A percentile compares a stretch with the other conserved stretches of the same genome.
Conservation (phyloP, 2,797 vertebrate species). For the Paguma larvata region DNA sequence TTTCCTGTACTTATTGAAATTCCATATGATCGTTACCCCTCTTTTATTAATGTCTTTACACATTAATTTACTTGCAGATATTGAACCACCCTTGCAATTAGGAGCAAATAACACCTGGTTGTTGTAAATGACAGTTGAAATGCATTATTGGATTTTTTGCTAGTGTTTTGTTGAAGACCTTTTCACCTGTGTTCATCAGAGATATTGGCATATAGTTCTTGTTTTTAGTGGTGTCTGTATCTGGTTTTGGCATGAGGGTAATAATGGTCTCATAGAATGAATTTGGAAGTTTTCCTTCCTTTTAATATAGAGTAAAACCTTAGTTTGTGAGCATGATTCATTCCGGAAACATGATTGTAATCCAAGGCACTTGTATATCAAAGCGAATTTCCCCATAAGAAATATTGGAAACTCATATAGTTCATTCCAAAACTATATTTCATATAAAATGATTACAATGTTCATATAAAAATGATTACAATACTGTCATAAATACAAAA, state of each 20-base stretch:
- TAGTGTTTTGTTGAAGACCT: background rate
- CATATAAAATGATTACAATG: too few species aligned
- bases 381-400: too few species aligned
- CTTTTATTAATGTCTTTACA: background rate
- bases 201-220: background rate
- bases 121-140: background rate
- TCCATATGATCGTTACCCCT: background rate
- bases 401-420: too few species aligned
- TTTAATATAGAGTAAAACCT: background rate
- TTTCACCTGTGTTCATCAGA: background rate
- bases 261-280: background rate
- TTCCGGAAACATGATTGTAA: too few species aligned
- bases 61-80: background rate
- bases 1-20: background rate
- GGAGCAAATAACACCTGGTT: background rate
- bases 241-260: background rate
- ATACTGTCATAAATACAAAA: too few species aligned
- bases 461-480: too few species aligned
- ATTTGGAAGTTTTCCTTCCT: background rate
- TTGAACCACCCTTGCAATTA: background rate
- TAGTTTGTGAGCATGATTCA: too few species aligned
- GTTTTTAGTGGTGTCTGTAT: background rate
- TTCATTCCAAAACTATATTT: too few species aligned
- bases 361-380: too few species aligned
- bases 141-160: background rate